A percentile compares a stretch with the other conserved stretches of the same genome.
phyloP scores from a whole-genome alignment of 2,888 invertebrate species.

The Quadriops clusia region DNA sequence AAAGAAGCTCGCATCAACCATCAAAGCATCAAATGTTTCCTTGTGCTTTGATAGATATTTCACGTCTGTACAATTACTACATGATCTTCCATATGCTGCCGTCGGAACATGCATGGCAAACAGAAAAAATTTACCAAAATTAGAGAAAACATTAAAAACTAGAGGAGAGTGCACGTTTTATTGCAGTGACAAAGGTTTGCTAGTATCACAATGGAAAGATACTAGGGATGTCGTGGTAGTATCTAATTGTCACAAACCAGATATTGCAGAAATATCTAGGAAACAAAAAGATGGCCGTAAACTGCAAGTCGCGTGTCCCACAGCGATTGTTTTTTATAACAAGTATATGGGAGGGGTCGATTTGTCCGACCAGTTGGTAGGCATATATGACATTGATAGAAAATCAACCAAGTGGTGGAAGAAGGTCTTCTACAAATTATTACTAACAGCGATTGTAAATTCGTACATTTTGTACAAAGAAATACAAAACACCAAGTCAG shows the following conservation, averaged over 20 bases:
- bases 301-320: slow-evolving; percentile 10
- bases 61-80: slow-evolving; percentile 15
- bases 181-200: slow-evolving; percentile 14
- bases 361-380: slow-evolving; percentile 4
- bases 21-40: slow-evolving; percentile 12
- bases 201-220: slow-evolving; percentile 21
- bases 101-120: slow-evolving; percentile 15
- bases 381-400: slow-evolving; percentile 7
- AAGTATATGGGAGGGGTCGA: slow-evolving; percentile 8
- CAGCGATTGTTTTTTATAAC: slow-evolving; percentile 6
- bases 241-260: slow-evolving; percentile 22
- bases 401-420: slow-evolving; percentile 13
- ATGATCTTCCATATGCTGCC: slow-evolving; percentile 13
- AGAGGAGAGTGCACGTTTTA: slow-evolving; percentile 16
- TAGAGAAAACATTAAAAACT: no score
- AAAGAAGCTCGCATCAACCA: slow-evolving; percentile 14
- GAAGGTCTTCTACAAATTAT: slow-evolving; percentile 10
- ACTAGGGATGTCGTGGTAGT: slow-evolving; percentile 23
- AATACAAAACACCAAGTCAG: slow-evolving; percentile 6
- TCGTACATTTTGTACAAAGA: slow-evolving; percentile 9
- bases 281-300: slow-evolving; percentile 22
- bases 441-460: slow-evolving; percentile 9
- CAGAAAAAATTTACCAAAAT: slow-evolving; percentile 5
- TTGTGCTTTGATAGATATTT: slow-evolving; percentile 15
- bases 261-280: slow-evolving; percentile 12